Evolutionary conservation across 2,113 vertebrate genomes (phyloP).

Genomic region (Sigmodon hispidus): DNA sequence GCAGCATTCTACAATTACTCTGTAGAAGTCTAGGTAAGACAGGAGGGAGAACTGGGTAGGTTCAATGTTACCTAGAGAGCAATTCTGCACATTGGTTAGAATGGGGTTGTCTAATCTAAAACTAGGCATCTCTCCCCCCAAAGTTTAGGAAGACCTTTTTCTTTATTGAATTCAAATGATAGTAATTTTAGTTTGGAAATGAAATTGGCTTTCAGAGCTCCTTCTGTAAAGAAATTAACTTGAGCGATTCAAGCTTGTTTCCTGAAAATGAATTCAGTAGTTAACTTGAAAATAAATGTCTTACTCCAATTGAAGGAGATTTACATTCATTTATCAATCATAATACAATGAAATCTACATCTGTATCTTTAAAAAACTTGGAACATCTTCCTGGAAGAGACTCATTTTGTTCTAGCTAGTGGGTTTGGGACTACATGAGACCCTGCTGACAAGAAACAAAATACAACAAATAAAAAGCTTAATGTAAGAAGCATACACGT

Average conservation of each 20-base stretch:
- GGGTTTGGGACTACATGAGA: background rate
- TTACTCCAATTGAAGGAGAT: constrained; percentile 56
- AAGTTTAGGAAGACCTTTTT: constrained; percentile 49
- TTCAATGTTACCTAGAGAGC: background rate
- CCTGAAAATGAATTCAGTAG: constrained; percentile 59
- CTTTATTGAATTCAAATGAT: constrained; percentile 55
- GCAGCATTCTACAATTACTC: background rate
- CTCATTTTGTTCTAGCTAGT: background rate
- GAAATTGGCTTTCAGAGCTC: constrained; percentile 49
- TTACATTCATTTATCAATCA: constrained; percentile 55
- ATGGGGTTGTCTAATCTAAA: constrained; percentile 30
- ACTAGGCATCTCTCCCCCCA: background rate
- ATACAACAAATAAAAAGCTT: background rate
- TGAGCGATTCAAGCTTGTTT: constrained; percentile 43
- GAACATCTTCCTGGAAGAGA: constrained; percentile 43
- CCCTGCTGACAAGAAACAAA: background rate
- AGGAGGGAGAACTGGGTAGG: background rate
- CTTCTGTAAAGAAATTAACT: constrained; percentile 67
- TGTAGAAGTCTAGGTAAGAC: background rate
- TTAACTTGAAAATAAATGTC: constrained; percentile 63
- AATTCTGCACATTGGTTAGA: background rate
- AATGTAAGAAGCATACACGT: constrained; percentile 2
- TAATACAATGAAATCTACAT: constrained; percentile 47
- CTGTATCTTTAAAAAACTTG: constrained; percentile 31
- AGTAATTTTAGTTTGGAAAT: constrained; percentile 53